phyloP scores from a whole-genome alignment of 1,140 invertebrate genomes.

The Rhizoglyphus robini region DNA sequence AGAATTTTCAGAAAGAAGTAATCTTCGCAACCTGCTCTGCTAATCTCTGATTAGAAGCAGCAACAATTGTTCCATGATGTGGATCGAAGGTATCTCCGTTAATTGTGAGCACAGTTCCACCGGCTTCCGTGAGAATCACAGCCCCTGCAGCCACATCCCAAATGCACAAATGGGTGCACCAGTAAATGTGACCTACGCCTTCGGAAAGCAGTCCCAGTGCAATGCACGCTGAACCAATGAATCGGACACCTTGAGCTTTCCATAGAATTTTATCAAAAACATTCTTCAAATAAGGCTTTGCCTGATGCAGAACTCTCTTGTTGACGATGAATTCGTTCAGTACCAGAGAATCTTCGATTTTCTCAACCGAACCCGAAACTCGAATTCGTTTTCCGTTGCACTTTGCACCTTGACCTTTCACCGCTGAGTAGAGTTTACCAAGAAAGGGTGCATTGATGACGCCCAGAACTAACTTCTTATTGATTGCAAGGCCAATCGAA shows the following conservation, averaged over 20 bases:
- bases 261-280: neutral
- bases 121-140: conserved; percentile 74
- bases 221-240: conserved; percentile 73
- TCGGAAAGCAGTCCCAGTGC: conserved; percentile 80
- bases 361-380: conserved; percentile 28
- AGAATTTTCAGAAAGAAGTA: too few relatives aligned
- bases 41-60: too few relatives aligned
- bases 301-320: too few relatives aligned
- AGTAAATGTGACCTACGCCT: conserved; percentile 69
- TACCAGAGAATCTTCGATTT: conserved; percentile 47
- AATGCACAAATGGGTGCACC: conserved; percentile 68
- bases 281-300: too few relatives aligned
- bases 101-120: conserved; percentile 73
- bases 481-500: conserved; percentile 49
- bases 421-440: conserved; percentile 71
- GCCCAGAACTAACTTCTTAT: conserved; percentile 53
- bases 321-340: conserved; percentile 29
- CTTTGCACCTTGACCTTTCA: conserved; percentile 69
- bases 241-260: conserved; percentile 42
- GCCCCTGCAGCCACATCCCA: conserved; percentile 79
- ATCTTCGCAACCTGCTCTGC: too few relatives aligned
- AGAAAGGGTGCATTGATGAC: conserved; percentile 81
- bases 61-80: conserved; percentile 57
- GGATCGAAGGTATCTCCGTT: conserved; percentile 63
- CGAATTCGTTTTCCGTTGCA: conserved; percentile 49